These are phyloP conservation scores for Pogonus chalceus DNA, from an alignment of 1,140 invertebrate species.

Conservation along the genomic window DNA sequence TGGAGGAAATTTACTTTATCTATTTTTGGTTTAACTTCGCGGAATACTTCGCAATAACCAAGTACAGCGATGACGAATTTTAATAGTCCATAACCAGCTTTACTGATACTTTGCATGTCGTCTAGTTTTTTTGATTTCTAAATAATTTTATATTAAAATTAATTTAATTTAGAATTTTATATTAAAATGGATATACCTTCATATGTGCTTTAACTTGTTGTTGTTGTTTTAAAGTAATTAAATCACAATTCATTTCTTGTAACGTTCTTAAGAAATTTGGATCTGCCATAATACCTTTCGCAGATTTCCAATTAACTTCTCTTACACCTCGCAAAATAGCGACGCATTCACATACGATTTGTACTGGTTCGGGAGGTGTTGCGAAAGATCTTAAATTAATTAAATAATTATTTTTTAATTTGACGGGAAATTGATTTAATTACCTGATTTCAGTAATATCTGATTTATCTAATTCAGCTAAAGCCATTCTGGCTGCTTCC, in stretches of 20 bases:
- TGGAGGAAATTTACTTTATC: constrained; percentile 70
- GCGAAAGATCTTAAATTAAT: constrained; percentile 58
- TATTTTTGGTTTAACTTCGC: constrained; percentile 80
- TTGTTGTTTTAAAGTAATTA: constrained; percentile 63
- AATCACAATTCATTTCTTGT: constrained; percentile 77
- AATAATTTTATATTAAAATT: too few relatives aligned
- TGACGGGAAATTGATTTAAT: not conserved
- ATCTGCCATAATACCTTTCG: constrained; percentile 83
- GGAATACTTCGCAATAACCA: constrained; percentile 73
- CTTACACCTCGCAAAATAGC: constrained; percentile 70
- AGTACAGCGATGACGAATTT: constrained; percentile 79
- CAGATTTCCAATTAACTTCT: constrained; percentile 81
- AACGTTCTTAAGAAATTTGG: constrained; percentile 68
- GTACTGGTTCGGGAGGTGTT: constrained; percentile 80
- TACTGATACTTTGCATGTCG: constrained; percentile 64
- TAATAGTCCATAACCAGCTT: constrained; percentile 71
- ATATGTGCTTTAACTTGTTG: constrained; percentile 58
- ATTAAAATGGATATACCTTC: constrained; percentile 36
- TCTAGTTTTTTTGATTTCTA: constrained; percentile 53
- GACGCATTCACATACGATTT: constrained; percentile 78
- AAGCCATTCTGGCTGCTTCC: constrained; percentile 64
- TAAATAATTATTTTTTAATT: not conserved
- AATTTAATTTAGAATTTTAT: not conserved
- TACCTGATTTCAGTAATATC: constrained; percentile 83
- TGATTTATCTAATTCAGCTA: constrained; percentile 71